Evolutionary conservation across 2,888 invertebrate genomes (phyloP).

Genomic region (Scrobipalpa costella): DNA sequence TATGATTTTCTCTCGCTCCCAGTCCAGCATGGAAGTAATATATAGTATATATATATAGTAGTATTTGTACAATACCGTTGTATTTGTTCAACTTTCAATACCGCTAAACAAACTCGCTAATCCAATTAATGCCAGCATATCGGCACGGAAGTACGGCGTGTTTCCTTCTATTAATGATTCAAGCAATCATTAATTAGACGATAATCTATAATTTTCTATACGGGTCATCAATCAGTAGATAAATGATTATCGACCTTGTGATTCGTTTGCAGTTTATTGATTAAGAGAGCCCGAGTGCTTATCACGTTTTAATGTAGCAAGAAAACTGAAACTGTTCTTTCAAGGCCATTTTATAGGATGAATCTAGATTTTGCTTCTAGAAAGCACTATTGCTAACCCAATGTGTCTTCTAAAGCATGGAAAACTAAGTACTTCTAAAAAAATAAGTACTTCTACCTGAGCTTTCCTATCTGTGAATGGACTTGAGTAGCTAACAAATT

Average conservation of each 20-base stretch:
- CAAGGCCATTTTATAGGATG: too few relatives aligned
- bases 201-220: neutral
- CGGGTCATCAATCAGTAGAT: neutral
- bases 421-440: too few relatives aligned
- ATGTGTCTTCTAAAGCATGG: too few relatives aligned
- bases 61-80: too few relatives aligned
- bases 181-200: neutral
- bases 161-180: neutral
- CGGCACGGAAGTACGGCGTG: neutral
- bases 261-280: neutral
- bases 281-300: neutral
- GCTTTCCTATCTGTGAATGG: too few relatives aligned
- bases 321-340: neutral
- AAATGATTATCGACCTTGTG: neutral
- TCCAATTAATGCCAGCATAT: neutral
- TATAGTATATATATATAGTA: too few relatives aligned
- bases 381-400: too few relatives aligned
- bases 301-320: neutral
- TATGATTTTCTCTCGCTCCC: too few relatives aligned
- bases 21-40: too few relatives aligned
- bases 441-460: too few relatives aligned
- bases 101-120: slow-evolving; percentile 1
- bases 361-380: too few relatives aligned
- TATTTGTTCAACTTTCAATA: neutral
- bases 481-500: too few relatives aligned